These are phyloP conservation scores for Limanda limanda DNA, from an alignment of 2,113 vertebrate genomes.

Conservation along the genomic window DNA sequence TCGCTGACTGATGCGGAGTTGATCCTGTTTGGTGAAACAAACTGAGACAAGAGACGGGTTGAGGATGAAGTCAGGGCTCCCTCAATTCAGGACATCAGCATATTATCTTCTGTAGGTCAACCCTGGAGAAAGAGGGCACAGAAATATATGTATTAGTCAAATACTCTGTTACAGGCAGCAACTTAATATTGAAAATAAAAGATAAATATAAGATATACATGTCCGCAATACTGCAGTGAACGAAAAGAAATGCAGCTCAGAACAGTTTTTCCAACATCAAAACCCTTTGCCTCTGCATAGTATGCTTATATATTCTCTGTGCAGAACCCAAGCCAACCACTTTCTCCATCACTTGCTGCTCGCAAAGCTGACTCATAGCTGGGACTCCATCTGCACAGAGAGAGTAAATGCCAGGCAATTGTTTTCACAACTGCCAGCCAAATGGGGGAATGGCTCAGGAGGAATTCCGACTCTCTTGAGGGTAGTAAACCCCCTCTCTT, in stretches of 20 bases:
- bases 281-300: constrained; percentile 48
- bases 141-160: constrained; percentile 37
- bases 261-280: constrained; percentile 41
- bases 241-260: constrained; percentile 18
- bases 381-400: constrained; percentile 76
- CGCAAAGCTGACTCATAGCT: constrained; percentile 80
- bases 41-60: constrained; percentile 21
- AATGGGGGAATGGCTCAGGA: constrained; percentile 82
- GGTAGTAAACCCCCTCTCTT: constrained; percentile 72
- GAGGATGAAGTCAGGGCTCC: constrained; percentile 56
- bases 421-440: constrained; percentile 87
- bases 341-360: constrained; percentile 76
- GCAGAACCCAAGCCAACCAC: constrained; percentile 69
- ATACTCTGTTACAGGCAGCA: background rate
- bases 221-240: background rate
- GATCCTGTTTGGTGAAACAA: constrained; percentile 51
- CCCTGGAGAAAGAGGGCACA: constrained; percentile 62
- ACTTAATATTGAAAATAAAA: background rate
- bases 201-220: background rate
- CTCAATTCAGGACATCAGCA: constrained; percentile 76
- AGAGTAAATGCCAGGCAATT: constrained; percentile 82
- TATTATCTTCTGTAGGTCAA: constrained; percentile 57
- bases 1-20: constrained; percentile 32
- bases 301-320: constrained; percentile 55
- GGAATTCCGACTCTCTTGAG: constrained; percentile 81